Conservation (phyloP, 2,797 vertebrate species). For the Sebastolobus alascanus region DNA sequence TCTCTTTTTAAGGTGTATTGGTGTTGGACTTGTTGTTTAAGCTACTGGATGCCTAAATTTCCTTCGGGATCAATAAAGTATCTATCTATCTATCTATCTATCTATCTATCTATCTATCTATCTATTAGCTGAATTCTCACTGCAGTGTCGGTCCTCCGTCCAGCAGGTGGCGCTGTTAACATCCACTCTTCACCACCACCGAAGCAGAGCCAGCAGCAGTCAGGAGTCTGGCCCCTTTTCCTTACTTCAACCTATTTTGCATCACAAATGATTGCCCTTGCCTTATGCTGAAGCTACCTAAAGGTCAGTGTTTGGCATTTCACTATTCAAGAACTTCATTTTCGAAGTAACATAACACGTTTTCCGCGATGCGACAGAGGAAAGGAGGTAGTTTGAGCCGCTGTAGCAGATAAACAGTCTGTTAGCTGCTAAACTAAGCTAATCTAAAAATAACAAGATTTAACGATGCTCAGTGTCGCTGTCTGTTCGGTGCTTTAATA, state of each 20-base stretch:
- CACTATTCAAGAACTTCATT: accelerated
- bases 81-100: no score
- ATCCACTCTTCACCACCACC: accelerated
- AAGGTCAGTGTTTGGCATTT: not conserved
- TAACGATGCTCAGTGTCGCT: not conserved
- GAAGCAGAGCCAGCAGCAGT: not conserved
- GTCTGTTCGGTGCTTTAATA: not conserved
- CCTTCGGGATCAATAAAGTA: no score
- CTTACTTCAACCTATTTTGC: not conserved
- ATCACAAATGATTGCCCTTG: not conserved
- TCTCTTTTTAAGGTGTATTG: no score
- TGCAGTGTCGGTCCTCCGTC: constrained; percentile 10
- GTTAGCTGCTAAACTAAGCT: constrained; percentile 23
- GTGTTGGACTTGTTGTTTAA: no score
- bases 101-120: no score
- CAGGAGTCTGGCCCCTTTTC: no score
- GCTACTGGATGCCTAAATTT: no score
- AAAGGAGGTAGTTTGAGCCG: not conserved
- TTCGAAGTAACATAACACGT: accelerated
- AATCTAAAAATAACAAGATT: not conserved
- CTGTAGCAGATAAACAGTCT: constrained; percentile 39
- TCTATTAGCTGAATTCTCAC: no score
- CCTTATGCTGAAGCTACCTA: no score
- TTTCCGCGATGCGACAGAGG: not conserved
- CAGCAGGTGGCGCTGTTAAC: constrained; percentile 34